Evolutionary conservation across 2,797 vertebrate genomes (phyloP).

Genomic region (Heliangelus exortis): DNA sequence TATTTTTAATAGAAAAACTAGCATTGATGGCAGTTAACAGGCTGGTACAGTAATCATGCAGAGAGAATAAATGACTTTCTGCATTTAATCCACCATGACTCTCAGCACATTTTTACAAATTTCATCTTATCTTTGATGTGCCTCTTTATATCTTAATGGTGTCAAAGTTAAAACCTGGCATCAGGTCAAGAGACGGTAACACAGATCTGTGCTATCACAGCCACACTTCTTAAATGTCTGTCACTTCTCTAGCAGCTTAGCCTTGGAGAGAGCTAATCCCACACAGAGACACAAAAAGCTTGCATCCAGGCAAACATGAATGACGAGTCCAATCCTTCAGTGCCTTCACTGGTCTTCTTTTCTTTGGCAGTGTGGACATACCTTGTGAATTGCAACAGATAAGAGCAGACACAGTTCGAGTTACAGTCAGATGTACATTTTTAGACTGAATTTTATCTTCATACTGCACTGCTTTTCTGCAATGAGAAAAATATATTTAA

Average conservation of each 20-base stretch:
- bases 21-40: not conserved
- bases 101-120: not conserved
- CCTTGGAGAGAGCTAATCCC: not conserved
- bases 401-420: not conserved
- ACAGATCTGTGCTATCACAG: fast-evolving
- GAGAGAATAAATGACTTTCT: not conserved
- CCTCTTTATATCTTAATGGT: not conserved
- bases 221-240: not conserved
- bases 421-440: not conserved
- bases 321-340: not conserved
- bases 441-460: not conserved
- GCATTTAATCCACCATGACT: not conserved
- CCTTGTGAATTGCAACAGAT: not conserved
- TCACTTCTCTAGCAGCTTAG: not conserved
- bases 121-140: not conserved
- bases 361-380: not conserved
- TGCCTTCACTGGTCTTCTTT: not conserved
- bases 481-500: not conserved
- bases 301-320: not conserved
- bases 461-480: not conserved
- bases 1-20: not conserved
- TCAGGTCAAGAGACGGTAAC: not conserved
- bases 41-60: not conserved
- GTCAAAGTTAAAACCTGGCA: not conserved
- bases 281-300: not conserved